A percentile compares a stretch with the other conserved stretches of the same genome.
Conservation (phyloP, 2,888 invertebrate species). For the Myathropa florea region DNA sequence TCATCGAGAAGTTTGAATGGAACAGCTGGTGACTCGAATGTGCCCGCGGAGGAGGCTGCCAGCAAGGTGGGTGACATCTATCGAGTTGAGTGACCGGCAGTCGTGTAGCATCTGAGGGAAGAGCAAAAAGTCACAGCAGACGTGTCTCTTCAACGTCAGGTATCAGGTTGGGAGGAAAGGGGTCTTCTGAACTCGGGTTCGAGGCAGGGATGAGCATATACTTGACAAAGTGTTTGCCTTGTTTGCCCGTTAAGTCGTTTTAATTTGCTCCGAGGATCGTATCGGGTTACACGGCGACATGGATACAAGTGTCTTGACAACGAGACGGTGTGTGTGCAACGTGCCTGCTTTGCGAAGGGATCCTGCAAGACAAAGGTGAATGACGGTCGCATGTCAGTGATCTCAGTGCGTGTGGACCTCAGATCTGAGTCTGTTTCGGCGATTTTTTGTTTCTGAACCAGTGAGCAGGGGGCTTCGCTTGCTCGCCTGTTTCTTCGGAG, state of each 20-base stretch:
- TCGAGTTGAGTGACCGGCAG: constrained; percentile 40
- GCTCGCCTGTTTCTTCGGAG: neutral
- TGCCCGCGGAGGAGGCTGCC: neutral
- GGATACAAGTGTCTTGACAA: constrained; percentile 26
- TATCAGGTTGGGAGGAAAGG: neutral
- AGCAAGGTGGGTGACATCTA: constrained; percentile 46
- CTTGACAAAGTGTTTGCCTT: constrained; percentile 22
- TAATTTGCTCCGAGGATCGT: constrained; percentile 1
- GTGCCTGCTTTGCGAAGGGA: neutral
- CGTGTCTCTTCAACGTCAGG: neutral
- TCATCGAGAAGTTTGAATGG: neutral
- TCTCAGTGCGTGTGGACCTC: constrained; percentile 5
- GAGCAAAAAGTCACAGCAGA: neutral
- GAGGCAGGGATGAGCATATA: no score
- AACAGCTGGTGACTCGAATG: constrained; percentile 25
- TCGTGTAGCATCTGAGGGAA: neutral
- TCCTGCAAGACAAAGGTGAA: constrained; percentile 24
- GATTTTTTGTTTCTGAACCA: neutral
- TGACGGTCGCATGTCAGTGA: constrained; percentile 32
- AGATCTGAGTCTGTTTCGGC: neutral
- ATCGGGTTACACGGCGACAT: constrained; percentile 32
- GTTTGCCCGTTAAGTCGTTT: neutral
- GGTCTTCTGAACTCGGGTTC: neutral
- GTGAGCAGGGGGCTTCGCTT: neutral
- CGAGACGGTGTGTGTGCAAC: neutral